Evolutionary conservation across 2,888 invertebrate genomes (phyloP).

Genomic region (Malthinus seriepunctatus): DNA sequence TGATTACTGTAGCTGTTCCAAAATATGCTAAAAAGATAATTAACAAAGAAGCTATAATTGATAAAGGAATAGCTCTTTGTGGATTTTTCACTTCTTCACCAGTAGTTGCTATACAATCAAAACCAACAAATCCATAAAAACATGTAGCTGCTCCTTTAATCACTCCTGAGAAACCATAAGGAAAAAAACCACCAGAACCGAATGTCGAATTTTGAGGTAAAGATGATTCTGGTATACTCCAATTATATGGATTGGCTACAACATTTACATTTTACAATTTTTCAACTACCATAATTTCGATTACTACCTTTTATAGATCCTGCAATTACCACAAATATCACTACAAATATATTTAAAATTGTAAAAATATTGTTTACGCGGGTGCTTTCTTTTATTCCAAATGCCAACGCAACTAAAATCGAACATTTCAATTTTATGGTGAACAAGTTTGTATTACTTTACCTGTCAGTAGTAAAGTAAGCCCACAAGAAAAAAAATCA

Average conservation of each 20-base stretch:
- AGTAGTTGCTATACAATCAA: constrained; percentile 87
- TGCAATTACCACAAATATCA: constrained; percentile 79
- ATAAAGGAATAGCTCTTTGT: constrained; percentile 82
- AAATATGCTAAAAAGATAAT: constrained; percentile 89
- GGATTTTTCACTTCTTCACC: constrained; percentile 91
- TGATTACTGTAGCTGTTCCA: constrained; percentile 84
- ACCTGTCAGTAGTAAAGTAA: constrained; percentile 73
- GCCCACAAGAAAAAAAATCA: constrained; percentile 74
- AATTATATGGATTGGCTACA: constrained; percentile 56
- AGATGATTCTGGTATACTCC: constrained; percentile 45
- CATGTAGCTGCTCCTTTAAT: constrained; percentile 81
- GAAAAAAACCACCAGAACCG: constrained; percentile 80
- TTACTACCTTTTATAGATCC: constrained; percentile 72
- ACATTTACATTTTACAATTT: not conserved
- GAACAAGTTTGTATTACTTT: constrained; percentile 34
- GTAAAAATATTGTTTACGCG: constrained; percentile 87
- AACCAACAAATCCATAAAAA: constrained; percentile 93
- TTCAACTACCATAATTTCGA: not conserved
- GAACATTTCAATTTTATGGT: not conserved
- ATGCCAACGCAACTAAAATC: constrained; percentile 68
- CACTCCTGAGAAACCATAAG: constrained; percentile 78
- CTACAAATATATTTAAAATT: constrained; percentile 77
- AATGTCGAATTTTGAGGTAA: constrained; percentile 24
- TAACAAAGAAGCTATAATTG: constrained; percentile 79
- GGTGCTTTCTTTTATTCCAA: constrained; percentile 89